Base-by-base conservation (phyloP, 2,113 vertebrate species). In the Silurus glanis region DNA sequence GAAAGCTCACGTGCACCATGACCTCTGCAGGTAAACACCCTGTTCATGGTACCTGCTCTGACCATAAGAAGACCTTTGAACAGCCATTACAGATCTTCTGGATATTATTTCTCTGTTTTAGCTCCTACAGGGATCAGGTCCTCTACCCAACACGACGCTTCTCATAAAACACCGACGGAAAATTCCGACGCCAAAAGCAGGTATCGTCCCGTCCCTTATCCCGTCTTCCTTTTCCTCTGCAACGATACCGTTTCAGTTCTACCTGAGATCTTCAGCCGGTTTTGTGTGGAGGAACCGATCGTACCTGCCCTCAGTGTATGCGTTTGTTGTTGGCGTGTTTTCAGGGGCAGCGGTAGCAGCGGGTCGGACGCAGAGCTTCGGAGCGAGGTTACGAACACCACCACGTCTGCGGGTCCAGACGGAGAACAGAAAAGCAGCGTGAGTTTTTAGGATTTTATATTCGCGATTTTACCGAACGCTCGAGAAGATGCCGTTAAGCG, bases 371-470 rank as follows among this genome's bases (percentile, higher is more conserved):
- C 95, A 23, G 94, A 94, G 88, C 93, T 95, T 90, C 96, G 96
- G 90, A 97, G 94, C 92, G 96, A 96, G 85, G 91, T 94, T 23
- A 93, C 92, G 89, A 96, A 96, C 67, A 45, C 62, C 91, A 84
- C 97, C 85, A 97, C 95, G 92, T 96, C 97, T 91, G 90, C 93
- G 28, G 96, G 95, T 86, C 97, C 96, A 94, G 95, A 95, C 88
- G 92, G 93, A 90, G 96, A 95, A 86, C 97, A 97, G 90, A 93
- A 96, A 74, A 93, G 95, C 74, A 96, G 95, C 90, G 97, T 99
- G 93, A 97, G 96, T 95, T 37, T 37, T 37, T 37, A 28, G 13
- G 10, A 4, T 67, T 67, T 66, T n/a, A 10, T 21, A 6, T 6
- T 8, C 21, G 6, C 19, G 37, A 37, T 37, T 37, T 2, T 37